Conservation (phyloP, 2,888 invertebrate genomes). For the Rosalia funebris region DNA sequence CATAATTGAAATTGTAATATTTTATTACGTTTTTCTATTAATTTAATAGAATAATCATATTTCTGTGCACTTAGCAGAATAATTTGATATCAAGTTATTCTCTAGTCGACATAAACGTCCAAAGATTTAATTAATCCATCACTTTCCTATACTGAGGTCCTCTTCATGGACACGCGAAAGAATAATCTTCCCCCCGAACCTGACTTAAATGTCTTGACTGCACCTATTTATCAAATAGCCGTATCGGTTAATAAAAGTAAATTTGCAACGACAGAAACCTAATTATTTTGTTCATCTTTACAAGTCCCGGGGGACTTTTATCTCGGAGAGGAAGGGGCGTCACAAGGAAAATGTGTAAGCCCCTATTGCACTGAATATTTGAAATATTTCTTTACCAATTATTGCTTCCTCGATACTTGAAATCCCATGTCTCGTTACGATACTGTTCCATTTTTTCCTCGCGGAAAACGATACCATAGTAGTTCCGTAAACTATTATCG, state of each 20-base stretch:
- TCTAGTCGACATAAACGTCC: too few species aligned
- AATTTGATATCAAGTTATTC: too few species aligned
- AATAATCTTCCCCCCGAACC: too few species aligned
- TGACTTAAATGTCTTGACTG: not conserved
- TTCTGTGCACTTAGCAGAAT: too few species aligned
- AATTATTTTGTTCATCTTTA: conserved; percentile 2
- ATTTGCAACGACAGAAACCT: not conserved
- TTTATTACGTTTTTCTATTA: too few species aligned
- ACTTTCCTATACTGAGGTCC: too few species aligned
- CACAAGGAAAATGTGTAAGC: not conserved
- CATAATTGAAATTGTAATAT: too few species aligned
- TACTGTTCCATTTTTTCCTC: not conserved
- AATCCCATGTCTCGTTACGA: not conserved
- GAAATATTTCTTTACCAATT: not conserved
- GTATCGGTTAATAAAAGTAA: not conserved
- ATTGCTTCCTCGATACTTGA: not conserved
- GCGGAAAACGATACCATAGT: not conserved
- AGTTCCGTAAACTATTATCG: not conserved
- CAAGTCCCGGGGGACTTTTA: not conserved
- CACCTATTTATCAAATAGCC: not conserved
- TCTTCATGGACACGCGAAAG: too few species aligned
- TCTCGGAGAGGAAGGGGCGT: not conserved
- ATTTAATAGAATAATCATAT: too few species aligned
- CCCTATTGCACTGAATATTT: not conserved
- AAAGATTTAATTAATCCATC: too few species aligned